A percentile compares a stretch with the other conserved stretches of the same genome.
These are phyloP conservation scores for Delichon dasypus DNA, from an alignment of 2,797 vertebrate genomes.

Conservation along the genomic window DNA sequence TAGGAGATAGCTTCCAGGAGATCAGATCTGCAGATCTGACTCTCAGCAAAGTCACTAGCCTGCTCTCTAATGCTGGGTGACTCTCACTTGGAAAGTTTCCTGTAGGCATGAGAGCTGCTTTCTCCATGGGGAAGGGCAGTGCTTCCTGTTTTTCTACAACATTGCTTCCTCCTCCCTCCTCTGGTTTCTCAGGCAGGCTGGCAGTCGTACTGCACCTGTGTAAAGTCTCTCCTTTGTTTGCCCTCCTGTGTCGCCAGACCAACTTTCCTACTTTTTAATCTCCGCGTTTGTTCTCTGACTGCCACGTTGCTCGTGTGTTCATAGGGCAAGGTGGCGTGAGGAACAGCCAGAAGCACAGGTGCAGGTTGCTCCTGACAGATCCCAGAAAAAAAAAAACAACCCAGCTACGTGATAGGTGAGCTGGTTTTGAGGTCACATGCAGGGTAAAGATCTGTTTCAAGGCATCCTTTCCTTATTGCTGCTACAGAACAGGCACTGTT, in stretches of 20 bases:
- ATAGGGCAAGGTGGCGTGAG: background rate
- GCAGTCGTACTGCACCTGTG: background rate
- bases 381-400: background rate
- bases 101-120: background rate
- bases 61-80: background rate
- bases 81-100: background rate
- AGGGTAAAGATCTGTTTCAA: background rate
- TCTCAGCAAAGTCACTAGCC: background rate
- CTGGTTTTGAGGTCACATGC: background rate
- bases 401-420: fast-evolving
- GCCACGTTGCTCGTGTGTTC: background rate
- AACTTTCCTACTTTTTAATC: background rate
- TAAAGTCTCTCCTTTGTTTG: slow-evolving; percentile 65
- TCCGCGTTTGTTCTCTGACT: background rate
- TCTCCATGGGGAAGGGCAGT: background rate
- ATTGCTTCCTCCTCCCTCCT: background rate
- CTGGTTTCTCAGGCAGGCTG: background rate
- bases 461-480: background rate
- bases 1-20: background rate
- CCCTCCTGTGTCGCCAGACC: background rate
- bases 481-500: background rate
- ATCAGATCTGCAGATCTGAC: background rate
- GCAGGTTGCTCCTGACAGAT: background rate
- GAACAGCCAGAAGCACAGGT: background rate
- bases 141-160: slow-evolving; percentile 35